Evolutionary conservation across 2,113 vertebrate genomes (phyloP), one percentile per base, ranked within the genome.

Genomic region (Rissa tridactyla): DNA sequence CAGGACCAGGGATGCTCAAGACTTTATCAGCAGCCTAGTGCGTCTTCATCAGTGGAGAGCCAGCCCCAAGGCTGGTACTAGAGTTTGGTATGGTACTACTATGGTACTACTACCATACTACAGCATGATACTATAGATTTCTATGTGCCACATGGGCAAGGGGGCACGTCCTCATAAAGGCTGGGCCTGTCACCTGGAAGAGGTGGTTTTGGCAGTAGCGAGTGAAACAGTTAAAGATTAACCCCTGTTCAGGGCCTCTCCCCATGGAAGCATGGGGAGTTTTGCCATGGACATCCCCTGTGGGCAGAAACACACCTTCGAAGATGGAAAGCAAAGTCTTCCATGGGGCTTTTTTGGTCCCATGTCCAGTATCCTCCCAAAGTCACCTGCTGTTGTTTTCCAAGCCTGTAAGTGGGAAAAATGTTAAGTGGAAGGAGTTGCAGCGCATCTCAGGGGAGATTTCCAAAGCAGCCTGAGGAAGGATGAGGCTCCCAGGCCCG

Each of bases 321-420:
- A 70, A 77, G 32, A 16, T 17, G 20, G 32, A 62, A 76, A 61
- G 40, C 30, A 25, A 86, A 90, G 46, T 42, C 10, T 8, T 90
- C 15, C 42, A 13, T 0, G 0, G 6, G 51, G 3, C 10, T 90
- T 62, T 54, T 13, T 11, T 54, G 8, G 29, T 55, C 7, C 10
- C 6, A 11, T 11, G 17, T 46, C 49, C 25, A 25, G 8, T 12
- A n/a, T 15, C 55, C 4, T 57, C 27, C n/a, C 13, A 6, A 68
- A 80, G 21, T 54, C 47, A 66, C 19, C 27, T n/a, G n/a, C n/a
- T 62, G 17, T 4, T 80, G 11, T 58, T 77, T 73, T 83, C 51
- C 58, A 46, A 44, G 25, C 30, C 46, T 79, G 0, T 25, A 89
- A 81, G 23, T 16, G 11, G 15, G 14, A 57, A 49, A 52, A 68